A percentile compares a stretch with the other conserved stretches of the same genome.
These are phyloP conservation scores for Lucifuga dentata DNA, from an alignment of 2,113 vertebrate species.

Conservation along the genomic window DNA sequence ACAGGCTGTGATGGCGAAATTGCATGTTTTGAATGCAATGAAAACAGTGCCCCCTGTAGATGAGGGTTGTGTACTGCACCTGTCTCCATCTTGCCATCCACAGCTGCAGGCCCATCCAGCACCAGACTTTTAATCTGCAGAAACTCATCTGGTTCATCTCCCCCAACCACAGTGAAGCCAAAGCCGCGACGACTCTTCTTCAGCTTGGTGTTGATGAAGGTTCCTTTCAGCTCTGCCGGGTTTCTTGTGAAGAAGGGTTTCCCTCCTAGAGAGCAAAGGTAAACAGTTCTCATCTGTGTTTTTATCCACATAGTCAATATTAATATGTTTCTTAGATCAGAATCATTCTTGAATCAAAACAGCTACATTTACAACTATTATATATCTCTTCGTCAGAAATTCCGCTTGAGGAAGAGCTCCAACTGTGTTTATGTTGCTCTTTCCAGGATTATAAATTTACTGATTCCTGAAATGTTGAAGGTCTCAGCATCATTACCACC, in stretches of 20 bases:
- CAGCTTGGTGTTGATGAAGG: slow-evolving; percentile 97
- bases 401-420: too few relatives aligned
- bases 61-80: slow-evolving; percentile 81
- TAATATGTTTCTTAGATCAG: background rate
- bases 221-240: slow-evolving; percentile 96
- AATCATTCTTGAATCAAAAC: background rate
- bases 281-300: background rate
- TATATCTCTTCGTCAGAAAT: too few relatives aligned
- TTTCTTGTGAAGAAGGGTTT: slow-evolving; percentile 99
- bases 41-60: slow-evolving; percentile 66
- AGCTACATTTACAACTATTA: too few relatives aligned
- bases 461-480: too few relatives aligned
- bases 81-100: slow-evolving; percentile 99
- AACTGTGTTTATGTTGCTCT: too few relatives aligned
- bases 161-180: slow-evolving; percentile 97
- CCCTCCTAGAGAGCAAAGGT: slow-evolving; percentile 77
- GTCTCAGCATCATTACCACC: too few relatives aligned
- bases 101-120: slow-evolving; percentile 93
- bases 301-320: background rate
- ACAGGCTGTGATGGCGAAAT: background rate
- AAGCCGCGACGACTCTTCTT: slow-evolving; percentile 97
- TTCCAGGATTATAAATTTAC: background rate
- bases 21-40: slow-evolving; percentile 25
- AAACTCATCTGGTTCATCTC: slow-evolving; percentile 97
- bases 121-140: slow-evolving; percentile 99